Base-by-base conservation (phyloP, 1,140 invertebrate species). In the Lanistes nyassanus region DNA sequence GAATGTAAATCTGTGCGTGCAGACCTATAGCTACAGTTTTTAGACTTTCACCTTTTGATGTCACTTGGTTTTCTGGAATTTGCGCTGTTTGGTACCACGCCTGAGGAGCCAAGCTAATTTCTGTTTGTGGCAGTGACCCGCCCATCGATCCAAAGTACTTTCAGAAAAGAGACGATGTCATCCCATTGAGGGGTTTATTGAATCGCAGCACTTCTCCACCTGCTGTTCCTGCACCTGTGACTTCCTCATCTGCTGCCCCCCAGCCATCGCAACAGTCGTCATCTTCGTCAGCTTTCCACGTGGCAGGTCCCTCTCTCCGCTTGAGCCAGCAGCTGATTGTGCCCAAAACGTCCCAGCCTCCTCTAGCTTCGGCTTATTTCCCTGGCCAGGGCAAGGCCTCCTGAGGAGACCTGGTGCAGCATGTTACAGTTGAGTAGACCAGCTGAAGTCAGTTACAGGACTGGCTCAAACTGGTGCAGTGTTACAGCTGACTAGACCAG, bases 361-460 rank as follows among this genome's bases (percentile, higher is more conserved):
- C 83, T 36, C 75, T 85, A 39, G 83, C 83, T 3, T 86, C 85
- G 39, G 84, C 85, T 7, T 87, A 87, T 71, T 87, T 87, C 70
- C 86, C 86, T 29, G 81, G 77, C 26, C 82, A 87, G 55, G 60
- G 70, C 53, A 60, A 56, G 60, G 29, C 55, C 9, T 56, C 70
- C 26, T 53, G 62, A 65, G 26, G 21, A 31, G 26, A n/a, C n/a
- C 62, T 21, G 9, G 9, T 31, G 29, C 26, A 65, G n/a, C n/a
- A n/a, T n/a, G n/a, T n/a, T n/a, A n/a, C n/a, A n/a, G n/a, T n/a
- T n/a, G n/a, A n/a, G n/a, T n/a, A n/a, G n/a, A n/a, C n/a, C n/a
- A n/a, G n/a, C n/a, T n/a, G n/a, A n/a, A n/a, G n/a, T n/a, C n/a
- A n/a, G n/a, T n/a, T n/a, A n/a, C n/a, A n/a, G n/a, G n/a, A n/a